phyloP scores from a whole-genome alignment of 2,888 invertebrate species.

The Drosophila tripunctata region DNA sequence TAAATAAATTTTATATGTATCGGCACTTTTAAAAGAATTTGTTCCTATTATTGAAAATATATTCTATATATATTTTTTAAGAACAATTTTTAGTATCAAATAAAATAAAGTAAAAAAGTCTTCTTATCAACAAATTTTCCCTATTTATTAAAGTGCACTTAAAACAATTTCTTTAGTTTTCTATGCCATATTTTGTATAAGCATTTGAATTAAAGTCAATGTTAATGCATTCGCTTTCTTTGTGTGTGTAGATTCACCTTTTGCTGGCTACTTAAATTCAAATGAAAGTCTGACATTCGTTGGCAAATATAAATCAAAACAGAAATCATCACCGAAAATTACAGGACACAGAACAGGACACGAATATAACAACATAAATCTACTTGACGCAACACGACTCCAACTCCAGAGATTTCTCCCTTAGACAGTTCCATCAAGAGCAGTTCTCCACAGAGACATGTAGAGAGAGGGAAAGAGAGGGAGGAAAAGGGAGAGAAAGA shows the following conservation, averaged over 20 bases:
- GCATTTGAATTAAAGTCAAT: slow-evolving; percentile 3
- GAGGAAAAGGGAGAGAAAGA: no score
- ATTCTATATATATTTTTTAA: no score
- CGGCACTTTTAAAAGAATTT: no score
- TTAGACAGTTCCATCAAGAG: slow-evolving; percentile 1
- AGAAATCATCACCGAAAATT: slow-evolving; percentile 63
- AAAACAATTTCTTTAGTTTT: background rate
- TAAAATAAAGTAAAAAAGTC: no score
- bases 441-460: slow-evolving; percentile 25
- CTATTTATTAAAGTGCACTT: background rate
- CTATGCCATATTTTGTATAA: background rate
- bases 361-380: slow-evolving; percentile 62
- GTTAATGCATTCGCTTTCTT: background rate
- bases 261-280: slow-evolving; percentile 11
- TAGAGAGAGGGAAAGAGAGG: background rate
- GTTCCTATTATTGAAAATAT: no score
- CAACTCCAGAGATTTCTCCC: slow-evolving; percentile 31
- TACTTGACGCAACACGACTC: slow-evolving; percentile 64
- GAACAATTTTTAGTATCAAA: no score
- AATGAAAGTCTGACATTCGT: slow-evolving; percentile 18
- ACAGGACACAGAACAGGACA: slow-evolving; percentile 32
- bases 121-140: no score
- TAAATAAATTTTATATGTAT: no score
- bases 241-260: background rate
- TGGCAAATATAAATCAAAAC: slow-evolving; percentile 58